A percentile compares a stretch with the other conserved stretches of the same genome.
Evolutionary conservation across 1,140 invertebrate genomes (phyloP).

Genomic region (Lutraria rhynchaena): DNA sequence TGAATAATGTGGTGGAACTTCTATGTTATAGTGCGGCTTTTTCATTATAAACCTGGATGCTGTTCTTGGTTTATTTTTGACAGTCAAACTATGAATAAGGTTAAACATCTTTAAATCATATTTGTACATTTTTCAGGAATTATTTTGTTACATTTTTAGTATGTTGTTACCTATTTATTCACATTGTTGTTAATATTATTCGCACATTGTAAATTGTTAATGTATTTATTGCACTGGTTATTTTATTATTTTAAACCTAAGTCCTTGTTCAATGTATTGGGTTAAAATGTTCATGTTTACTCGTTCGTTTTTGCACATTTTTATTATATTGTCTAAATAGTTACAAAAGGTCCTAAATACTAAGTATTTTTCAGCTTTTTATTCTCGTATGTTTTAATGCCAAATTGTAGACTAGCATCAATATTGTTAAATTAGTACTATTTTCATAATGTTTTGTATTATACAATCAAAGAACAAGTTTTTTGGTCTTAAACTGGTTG

Average conservation of each 20-base stretch:
- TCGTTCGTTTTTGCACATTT: conserved; percentile 31
- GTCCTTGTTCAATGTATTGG: conserved; percentile 35
- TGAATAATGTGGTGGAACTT: no score
- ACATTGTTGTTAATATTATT: conserved; percentile 58
- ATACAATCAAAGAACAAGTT: conserved; percentile 23
- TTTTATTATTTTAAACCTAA: conserved; percentile 27
- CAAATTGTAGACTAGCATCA: conserved; percentile 10
- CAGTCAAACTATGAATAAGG: no score
- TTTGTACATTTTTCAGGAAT: conserved; percentile 5
- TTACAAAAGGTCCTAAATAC: no score
- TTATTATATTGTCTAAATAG: no score
- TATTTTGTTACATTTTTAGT: conserved; percentile 39
- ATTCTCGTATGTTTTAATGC: conserved; percentile 6
- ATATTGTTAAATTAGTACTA: conserved; percentile 37
- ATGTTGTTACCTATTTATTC: conserved; percentile 56
- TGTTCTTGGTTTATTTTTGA: no score
- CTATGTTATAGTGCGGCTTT: no score
- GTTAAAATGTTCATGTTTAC: conserved; percentile 39
- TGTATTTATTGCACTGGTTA: conserved; percentile 40
- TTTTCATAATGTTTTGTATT: conserved; percentile 42
- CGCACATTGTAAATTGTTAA: conserved; percentile 42
- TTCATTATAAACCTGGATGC: no score
- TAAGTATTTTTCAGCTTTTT: conserved; percentile 5
- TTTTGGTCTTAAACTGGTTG: conserved; percentile 18
- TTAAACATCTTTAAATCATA: no score